phyloP scores from a whole-genome alignment of 92 coral and sea anemone genomes.

The Palythoa grandis region DNA sequence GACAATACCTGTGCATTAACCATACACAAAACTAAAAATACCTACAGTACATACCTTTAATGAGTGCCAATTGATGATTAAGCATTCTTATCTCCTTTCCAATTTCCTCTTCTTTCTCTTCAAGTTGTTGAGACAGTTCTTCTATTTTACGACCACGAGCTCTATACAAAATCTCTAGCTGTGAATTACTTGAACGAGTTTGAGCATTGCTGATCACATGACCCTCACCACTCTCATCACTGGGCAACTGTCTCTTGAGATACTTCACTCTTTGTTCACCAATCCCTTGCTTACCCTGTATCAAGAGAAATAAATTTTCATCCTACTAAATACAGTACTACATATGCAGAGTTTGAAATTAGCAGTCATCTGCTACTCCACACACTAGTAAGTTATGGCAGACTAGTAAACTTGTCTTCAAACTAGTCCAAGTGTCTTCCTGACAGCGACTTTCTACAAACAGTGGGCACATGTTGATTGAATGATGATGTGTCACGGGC shows the following conservation, averaged over 20 bases:
- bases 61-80: slow-evolving; percentile 81
- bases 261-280: slow-evolving; percentile 79
- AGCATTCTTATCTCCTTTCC: slow-evolving; percentile 86
- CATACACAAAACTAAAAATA: not conserved
- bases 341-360: too few species aligned
- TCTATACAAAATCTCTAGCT: slow-evolving; percentile 88
- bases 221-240: not conserved
- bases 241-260: slow-evolving; percentile 27
- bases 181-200: slow-evolving; percentile 53
- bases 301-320: not conserved
- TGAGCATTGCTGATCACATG: slow-evolving; percentile 10
- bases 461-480: too few species aligned
- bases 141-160: slow-evolving; percentile 95
- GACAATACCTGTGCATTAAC: too few species aligned
- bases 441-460: too few species aligned
- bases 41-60: slow-evolving; percentile 67
- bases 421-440: too few species aligned
- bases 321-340: too few species aligned
- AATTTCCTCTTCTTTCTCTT: slow-evolving; percentile 89
- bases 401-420: too few species aligned
- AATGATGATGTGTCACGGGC: too few species aligned
- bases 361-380: too few species aligned
- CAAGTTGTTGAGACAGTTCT: slow-evolving; percentile 75
- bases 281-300: slow-evolving; percentile 18
- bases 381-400: too few species aligned